Base-by-base conservation (phyloP, 1,140 invertebrate species). In the Bombus affinis region DNA sequence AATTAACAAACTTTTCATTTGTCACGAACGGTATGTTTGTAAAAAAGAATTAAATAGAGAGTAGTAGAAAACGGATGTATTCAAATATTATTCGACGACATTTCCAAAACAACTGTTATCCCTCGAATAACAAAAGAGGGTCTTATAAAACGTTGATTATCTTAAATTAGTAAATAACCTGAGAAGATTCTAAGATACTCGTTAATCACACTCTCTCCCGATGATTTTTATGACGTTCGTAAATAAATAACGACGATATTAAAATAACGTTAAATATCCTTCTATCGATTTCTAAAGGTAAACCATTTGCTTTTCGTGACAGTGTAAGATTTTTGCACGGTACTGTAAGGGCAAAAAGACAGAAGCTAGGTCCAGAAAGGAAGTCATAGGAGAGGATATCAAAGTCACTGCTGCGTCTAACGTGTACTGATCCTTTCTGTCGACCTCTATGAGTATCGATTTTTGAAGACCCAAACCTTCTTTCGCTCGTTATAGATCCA, bases 391-490 rank as follows among this genome's bases (percentile, higher is more conserved):
- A n/a, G 42, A 62, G 57, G 76, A 85, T 83, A 83, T 90, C 83
- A 85, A 85, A 85, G 89, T 90, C 84, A 75, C 22, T 66, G 75
- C 66, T 66, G 70, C 66, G 28, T 44, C 71, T 44, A 39, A 73
- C 70, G 39, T 71, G 3, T 73, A 81, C 88, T 72, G 87, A 88
- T 91, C 80, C 84, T 91, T 88, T 85, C 87, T 85, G 88, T 81
- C 81, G 77, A 65, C 53, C 71, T 75, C 59, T 59, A 59, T 44
- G 83, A 28, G 39, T 80, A 85, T 85, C 77, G 83, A 85, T 85
- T 73, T 73, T 85, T 47, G 76, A 79, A 80, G 39, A 84, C 76
- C 83, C 66, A 32, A 28, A 37, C 37, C n/a, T 37, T 25, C 44
- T 78, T 44, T 39, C 13, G 13, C n/a, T 70, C 75, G 65, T 84